phyloP scores from a whole-genome alignment of 2,113 vertebrate genomes.

The Cricetomys ansorgei region DNA sequence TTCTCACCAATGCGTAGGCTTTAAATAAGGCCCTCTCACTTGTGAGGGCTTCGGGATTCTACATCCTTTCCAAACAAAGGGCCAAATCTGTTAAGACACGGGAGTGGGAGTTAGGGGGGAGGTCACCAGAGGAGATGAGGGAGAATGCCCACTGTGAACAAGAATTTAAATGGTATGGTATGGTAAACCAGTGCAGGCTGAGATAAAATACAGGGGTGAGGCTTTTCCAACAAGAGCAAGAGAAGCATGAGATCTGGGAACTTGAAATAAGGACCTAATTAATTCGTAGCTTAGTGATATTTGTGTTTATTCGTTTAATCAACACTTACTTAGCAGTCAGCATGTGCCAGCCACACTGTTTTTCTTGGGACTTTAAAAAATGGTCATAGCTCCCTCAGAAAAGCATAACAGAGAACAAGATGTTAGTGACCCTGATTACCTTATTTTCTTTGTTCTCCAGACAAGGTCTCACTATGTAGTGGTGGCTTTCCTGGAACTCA shows the following conservation, averaged over 20 bases:
- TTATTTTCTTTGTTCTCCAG: neutral
- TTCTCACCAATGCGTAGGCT: neutral
- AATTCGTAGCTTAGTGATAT: neutral
- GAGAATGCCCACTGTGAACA: neutral
- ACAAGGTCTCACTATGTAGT: neutral
- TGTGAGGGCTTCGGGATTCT: neutral
- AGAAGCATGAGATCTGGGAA: neutral
- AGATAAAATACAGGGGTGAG: neutral
- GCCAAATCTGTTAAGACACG: neutral
- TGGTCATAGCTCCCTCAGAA: neutral
- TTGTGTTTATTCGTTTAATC: neutral
- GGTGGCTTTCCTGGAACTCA: neutral
- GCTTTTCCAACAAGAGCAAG: conserved; percentile 14
- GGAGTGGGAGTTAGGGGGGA: neutral
- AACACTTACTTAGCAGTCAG: neutral
- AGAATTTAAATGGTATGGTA: neutral
- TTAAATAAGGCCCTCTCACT: neutral
- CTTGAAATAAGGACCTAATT: neutral
- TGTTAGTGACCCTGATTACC: neutral
- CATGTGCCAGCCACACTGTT: neutral
- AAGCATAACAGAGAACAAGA: neutral
- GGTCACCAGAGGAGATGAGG: neutral
- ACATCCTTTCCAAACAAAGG: neutral
- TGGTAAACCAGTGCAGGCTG: neutral
- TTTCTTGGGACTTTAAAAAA: neutral